phyloP scores from a whole-genome alignment of 1,140 invertebrate genomes.

The Globodera rostochiensis region DNA sequence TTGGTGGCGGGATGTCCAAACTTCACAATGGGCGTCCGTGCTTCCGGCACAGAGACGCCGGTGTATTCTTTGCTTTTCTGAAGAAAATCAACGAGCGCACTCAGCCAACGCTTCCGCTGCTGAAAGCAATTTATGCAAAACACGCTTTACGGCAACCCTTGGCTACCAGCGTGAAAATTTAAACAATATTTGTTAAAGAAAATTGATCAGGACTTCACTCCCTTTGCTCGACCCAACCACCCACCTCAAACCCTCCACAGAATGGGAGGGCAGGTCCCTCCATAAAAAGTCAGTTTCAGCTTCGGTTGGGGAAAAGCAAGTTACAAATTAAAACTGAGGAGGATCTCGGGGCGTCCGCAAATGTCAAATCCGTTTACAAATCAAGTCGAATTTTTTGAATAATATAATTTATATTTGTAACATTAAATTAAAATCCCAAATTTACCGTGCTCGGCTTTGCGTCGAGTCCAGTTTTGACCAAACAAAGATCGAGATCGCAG shows the following conservation, averaged over 20 bases:
- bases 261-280: too few species aligned
- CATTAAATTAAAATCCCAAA: neutral
- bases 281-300: too few species aligned
- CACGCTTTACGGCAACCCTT: too few species aligned
- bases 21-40: conserved; percentile 23
- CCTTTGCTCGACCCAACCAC: neutral
- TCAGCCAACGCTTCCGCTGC: neutral
- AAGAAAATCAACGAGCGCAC: neutral
- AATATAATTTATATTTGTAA: neutral
- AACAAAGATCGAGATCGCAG: conserved; percentile 29
- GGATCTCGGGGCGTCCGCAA: too few species aligned
- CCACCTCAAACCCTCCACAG: neutral
- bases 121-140: neutral
- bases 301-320: too few species aligned
- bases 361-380: too few species aligned
- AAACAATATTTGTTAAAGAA: conserved; percentile 6
- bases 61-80: neutral
- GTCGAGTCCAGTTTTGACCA: neutral
- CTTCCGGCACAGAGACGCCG: conserved; percentile 8
- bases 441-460: neutral
- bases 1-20: neutral
- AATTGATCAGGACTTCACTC: neutral
- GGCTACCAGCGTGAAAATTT: neutral
- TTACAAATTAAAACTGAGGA: too few species aligned
- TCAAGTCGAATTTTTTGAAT: neutral